phyloP scores from a whole-genome alignment of 2,888 invertebrate species.

The Sinodicranocentrus sp. region DNA sequence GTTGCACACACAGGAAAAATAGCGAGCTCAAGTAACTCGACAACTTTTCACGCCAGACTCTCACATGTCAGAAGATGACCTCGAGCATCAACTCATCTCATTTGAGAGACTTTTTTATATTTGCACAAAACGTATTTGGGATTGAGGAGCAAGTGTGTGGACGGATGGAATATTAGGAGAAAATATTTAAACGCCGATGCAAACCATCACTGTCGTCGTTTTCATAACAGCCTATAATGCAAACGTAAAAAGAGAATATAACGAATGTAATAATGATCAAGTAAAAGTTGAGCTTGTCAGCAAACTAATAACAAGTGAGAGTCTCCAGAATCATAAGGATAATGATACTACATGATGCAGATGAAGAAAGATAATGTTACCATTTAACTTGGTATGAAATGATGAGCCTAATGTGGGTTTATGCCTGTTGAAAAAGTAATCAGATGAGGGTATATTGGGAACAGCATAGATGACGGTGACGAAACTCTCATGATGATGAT shows the following conservation, averaged over 20 bases:
- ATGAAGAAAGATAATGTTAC: slow-evolving; percentile 25
- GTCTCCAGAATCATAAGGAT: slow-evolving; percentile 23
- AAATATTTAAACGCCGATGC: no score
- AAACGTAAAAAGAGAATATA: background rate
- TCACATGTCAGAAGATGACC: slow-evolving; percentile 62
- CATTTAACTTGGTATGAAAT: background rate
- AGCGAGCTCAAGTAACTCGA: slow-evolving; percentile 44
- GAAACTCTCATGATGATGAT: background rate
- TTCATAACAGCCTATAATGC: background rate
- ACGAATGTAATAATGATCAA: background rate
- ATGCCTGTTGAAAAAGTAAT: background rate
- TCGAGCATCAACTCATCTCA: slow-evolving; percentile 60
- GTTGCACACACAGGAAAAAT: background rate
- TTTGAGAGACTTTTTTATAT: slow-evolving; percentile 40
- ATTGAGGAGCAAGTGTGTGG: slow-evolving; percentile 17
- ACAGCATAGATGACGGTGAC: background rate
- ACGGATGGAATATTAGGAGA: no score
- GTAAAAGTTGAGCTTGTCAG: slow-evolving; percentile 11
- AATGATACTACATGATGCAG: background rate
- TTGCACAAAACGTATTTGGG: slow-evolving; percentile 36
- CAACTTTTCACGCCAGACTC: slow-evolving; percentile 68
- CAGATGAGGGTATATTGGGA: background rate
- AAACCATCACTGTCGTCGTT: no score
- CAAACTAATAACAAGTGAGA: background rate
- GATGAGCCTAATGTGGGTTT: background rate